A percentile compares a stretch with the other conserved stretches of the same genome.
These are phyloP conservation scores for Adela reaumurella DNA, from an alignment of 2,888 invertebrate genomes.

Conservation along the genomic window DNA sequence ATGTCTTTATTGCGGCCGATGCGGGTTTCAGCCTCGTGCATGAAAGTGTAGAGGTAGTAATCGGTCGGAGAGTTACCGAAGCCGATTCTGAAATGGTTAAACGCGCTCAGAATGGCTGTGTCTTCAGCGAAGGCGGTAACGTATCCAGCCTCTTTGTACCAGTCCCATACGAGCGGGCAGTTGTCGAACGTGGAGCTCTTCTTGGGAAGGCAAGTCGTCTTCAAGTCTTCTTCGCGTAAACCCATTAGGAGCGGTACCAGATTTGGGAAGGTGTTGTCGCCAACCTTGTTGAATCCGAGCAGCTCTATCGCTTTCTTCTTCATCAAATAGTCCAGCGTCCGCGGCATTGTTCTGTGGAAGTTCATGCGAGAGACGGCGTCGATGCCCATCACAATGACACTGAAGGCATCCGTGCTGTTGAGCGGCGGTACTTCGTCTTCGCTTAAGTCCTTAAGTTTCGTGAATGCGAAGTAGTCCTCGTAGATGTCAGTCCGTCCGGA, in stretches of 20 bases:
- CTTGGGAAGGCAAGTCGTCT: constrained; percentile 60
- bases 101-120: constrained; percentile 71
- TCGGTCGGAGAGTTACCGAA: constrained; percentile 80
- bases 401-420: constrained; percentile 37
- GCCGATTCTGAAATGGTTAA: constrained; percentile 75
- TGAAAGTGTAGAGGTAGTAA: constrained; percentile 76
- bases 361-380: constrained; percentile 85
- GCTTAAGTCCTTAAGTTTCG: constrained; percentile 37
- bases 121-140: constrained; percentile 83
- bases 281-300: constrained; percentile 89
- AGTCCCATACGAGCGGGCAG: constrained; percentile 83
- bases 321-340: constrained; percentile 60
- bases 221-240: constrained; percentile 61
- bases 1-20: constrained; percentile 63
- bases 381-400: constrained; percentile 76
- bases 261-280: constrained; percentile 92
- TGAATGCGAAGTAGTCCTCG: constrained; percentile 66
- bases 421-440: constrained; percentile 16
- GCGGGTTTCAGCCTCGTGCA: constrained; percentile 62
- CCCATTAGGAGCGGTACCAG: constrained; percentile 78
- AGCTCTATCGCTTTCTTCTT: constrained; percentile 70
- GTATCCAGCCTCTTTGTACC: constrained; percentile 68
- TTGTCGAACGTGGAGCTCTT: constrained; percentile 63
- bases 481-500: constrained; percentile 50
- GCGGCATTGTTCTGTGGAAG: constrained; percentile 79